phyloP scores from a whole-genome alignment of 2,113 vertebrate species.

The Elephantulus edwardii region DNA sequence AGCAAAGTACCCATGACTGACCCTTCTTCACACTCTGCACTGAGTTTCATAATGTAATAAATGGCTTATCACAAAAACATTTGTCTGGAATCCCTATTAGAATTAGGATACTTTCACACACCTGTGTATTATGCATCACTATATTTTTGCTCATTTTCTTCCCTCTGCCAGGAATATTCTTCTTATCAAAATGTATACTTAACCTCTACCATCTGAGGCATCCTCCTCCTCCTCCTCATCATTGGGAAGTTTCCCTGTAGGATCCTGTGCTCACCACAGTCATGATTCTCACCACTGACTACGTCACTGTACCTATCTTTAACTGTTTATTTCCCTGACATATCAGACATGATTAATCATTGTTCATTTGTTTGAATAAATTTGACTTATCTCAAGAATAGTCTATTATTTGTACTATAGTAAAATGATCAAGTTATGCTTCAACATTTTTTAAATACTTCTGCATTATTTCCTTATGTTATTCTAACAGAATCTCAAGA shows the following conservation, averaged over 20 bases:
- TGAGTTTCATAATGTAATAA: neutral
- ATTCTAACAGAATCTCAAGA: neutral
- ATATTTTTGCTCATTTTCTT: neutral
- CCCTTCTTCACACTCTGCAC: neutral
- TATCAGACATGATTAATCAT: neutral
- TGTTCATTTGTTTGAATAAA: constrained; percentile 12
- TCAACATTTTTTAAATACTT: neutral
- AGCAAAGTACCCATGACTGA: neutral
- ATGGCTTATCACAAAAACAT: neutral
- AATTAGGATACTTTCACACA: neutral
- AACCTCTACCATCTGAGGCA: neutral
- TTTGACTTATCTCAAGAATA: neutral
- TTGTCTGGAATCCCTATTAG: no score
- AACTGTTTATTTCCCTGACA: neutral
- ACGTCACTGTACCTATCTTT: neutral
- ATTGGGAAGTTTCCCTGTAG: neutral
- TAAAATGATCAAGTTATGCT: neutral
- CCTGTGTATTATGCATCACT: no score
- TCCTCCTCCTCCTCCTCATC: neutral
- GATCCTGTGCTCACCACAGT: neutral
- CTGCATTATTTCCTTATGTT: neutral
- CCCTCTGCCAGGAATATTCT: neutral
- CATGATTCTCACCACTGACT: neutral
- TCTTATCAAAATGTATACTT: neutral
- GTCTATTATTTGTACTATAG: neutral